Percentiles rank a stretch among this genome's conserved stretches.
phyloP scores from a whole-genome alignment of 2,888 invertebrate genomes.

The Onthophagus sagittarius region DNA sequence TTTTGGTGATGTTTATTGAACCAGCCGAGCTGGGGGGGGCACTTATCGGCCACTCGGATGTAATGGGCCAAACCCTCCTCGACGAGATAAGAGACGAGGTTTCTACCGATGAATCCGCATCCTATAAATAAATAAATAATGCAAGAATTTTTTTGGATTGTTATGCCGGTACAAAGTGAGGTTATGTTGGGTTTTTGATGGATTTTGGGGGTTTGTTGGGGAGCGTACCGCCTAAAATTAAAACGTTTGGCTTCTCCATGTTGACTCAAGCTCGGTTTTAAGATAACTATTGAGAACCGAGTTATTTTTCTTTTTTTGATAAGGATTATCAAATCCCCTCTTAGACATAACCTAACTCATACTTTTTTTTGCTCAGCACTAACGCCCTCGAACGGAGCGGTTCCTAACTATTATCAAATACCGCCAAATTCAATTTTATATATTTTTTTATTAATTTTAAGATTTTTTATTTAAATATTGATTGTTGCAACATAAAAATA shows the following conservation, averaged over 20 bases:
- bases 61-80: slow-evolving; percentile 70
- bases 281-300: background rate
- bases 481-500: too few species aligned
- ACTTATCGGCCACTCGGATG: slow-evolving; percentile 85
- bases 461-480: too few species aligned
- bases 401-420: too few species aligned
- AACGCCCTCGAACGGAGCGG: too few species aligned
- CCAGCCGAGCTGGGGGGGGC: slow-evolving; percentile 91
- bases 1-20: slow-evolving; percentile 70
- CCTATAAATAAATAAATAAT: slow-evolving; percentile 55
- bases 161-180: background rate
- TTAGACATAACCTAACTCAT: background rate
- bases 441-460: too few species aligned
- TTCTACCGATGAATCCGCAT: slow-evolving; percentile 90
- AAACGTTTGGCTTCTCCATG: background rate
- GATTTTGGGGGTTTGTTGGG: background rate
- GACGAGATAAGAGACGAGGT: slow-evolving; percentile 77
- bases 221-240: background rate
- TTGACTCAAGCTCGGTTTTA: background rate
- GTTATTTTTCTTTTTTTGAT: background rate
- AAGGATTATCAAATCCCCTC: background rate
- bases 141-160: too few species aligned
- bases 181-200: background rate
- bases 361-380: too few species aligned
- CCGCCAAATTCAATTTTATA: too few species aligned